Conservation (phyloP, 2,888 invertebrate genomes). For the Rhorus exstirpatorius region DNA sequence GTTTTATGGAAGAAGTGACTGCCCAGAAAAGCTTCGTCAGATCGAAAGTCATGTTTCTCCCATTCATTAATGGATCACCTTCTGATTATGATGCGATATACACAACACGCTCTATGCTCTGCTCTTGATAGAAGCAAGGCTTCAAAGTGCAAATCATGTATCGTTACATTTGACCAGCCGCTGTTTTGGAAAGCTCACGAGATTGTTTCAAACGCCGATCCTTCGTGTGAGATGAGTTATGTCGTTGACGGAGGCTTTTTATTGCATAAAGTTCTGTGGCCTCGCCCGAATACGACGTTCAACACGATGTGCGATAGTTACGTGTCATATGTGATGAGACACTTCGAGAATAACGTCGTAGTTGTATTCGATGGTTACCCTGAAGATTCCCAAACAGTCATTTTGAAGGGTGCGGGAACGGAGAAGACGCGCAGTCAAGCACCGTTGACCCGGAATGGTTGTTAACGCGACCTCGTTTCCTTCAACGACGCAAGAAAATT, state of each 20-base stretch:
- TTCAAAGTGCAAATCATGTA: slow-evolving; percentile 66
- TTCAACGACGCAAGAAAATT: slow-evolving; percentile 27
- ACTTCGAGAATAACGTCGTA: slow-evolving; percentile 20
- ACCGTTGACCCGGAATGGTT: slow-evolving; percentile 13
- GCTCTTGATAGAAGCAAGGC: slow-evolving; percentile 30
- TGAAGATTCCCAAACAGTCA: slow-evolving; percentile 4
- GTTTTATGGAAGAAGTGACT: slow-evolving; percentile 79
- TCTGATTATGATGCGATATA: slow-evolving; percentile 38
- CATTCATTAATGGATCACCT: slow-evolving; percentile 68
- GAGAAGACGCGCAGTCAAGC: slow-evolving; percentile 48
- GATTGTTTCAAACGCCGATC: slow-evolving; percentile 65
- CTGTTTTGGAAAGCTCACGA: slow-evolving; percentile 73
- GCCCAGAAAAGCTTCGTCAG: slow-evolving; percentile 69
- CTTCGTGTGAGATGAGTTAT: slow-evolving; percentile 34
- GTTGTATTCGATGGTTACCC: slow-evolving; percentile 55
- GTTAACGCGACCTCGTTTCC: slow-evolving; percentile 30
- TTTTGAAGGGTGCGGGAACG: slow-evolving; percentile 39
- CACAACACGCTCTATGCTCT: slow-evolving; percentile 39
- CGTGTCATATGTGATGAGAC: slow-evolving; percentile 36
- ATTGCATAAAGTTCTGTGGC: slow-evolving; percentile 55
- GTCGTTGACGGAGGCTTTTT: slow-evolving; percentile 41
- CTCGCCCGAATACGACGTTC: slow-evolving; percentile 38
- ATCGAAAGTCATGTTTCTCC: slow-evolving; percentile 66
- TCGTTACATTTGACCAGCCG: slow-evolving; percentile 69
- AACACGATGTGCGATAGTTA: slow-evolving; percentile 37